Base-by-base conservation (phyloP, 2,797 vertebrate species). In the Xyrichtys novacula region DNA sequence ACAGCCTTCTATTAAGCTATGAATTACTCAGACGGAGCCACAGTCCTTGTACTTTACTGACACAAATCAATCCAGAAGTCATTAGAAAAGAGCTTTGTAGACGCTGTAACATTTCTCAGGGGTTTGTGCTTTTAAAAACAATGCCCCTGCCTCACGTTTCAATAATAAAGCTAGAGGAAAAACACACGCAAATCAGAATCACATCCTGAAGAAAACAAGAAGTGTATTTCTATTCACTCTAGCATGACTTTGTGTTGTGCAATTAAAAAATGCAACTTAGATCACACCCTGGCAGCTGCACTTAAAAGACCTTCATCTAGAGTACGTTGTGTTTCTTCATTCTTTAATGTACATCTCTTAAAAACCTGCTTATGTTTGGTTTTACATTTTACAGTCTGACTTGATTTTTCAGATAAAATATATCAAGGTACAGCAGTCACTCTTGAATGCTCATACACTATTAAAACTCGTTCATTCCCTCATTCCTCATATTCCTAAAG, bases 231-330 rank as follows among this genome's bases (percentile, higher is more conserved):
- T 10, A 14, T 25, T 39, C 2, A 40, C 12, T 31, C 42, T 29
- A 26, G 16, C 0, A 43, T 10, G 5, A 58, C 2, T 34, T 62
- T 48, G 16, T 65, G 2, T 28, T 56, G 10, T 7, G 8, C 47
- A 16, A 63, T 40, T 11, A 12, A 43, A 63, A 62, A 43, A 40
- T 22, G 7, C 28, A 19, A 31, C 22, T 43, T 22, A 25, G 48
- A 54, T 12, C 6, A 39, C 0, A 0, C 38, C 2, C 17, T 32
- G 19, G 25, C 22, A 28, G 7, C 12, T 26, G 8, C 1, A 25
- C 17, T 46, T 38, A 17, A 20, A 38, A 40, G 11, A 19, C 8
- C 39, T 42, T 42, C n/a, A 2, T 20, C n/a, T 1, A 16, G 6
- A 7, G 0, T 42, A 19, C 9, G 7, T 19, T 17, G 1, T 7